These are phyloP conservation scores for Riparia riparia DNA, from an alignment of 2,113 vertebrate genomes.

Conservation along the genomic window DNA sequence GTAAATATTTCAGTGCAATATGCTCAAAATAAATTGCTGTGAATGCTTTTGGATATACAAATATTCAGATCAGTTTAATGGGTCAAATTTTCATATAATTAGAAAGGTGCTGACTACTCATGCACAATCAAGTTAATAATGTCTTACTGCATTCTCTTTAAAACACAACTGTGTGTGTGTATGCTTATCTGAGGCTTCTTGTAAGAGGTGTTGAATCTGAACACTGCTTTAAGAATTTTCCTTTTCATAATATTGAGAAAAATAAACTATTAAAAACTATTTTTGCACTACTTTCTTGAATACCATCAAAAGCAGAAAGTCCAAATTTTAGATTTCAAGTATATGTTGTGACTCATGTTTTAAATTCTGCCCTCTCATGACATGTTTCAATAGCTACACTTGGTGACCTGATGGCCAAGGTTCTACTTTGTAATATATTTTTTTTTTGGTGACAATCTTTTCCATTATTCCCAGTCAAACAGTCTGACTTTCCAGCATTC, in stretches of 20 bases:
- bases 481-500: neutral
- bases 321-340: neutral
- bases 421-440: neutral
- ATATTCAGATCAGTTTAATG: neutral
- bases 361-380: neutral
- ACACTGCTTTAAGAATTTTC: neutral
- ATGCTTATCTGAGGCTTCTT: neutral
- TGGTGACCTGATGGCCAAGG: neutral
- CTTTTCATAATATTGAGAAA: neutral
- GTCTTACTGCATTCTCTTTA: neutral
- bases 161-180: neutral
- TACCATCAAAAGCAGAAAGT: neutral
- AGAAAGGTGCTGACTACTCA: neutral
- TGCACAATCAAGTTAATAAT: neutral
- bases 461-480: neutral
- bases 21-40: conserved; percentile 10
- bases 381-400: neutral
- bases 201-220: neutral
- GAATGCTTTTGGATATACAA: neutral
- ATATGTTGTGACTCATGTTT: neutral
- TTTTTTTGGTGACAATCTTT: neutral
- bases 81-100: neutral
- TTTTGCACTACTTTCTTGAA: neutral
- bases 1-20: neutral
- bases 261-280: neutral